phyloP scores from a whole-genome alignment of 2,797 vertebrate genomes.

The Chaenodraco wilsoni region DNA sequence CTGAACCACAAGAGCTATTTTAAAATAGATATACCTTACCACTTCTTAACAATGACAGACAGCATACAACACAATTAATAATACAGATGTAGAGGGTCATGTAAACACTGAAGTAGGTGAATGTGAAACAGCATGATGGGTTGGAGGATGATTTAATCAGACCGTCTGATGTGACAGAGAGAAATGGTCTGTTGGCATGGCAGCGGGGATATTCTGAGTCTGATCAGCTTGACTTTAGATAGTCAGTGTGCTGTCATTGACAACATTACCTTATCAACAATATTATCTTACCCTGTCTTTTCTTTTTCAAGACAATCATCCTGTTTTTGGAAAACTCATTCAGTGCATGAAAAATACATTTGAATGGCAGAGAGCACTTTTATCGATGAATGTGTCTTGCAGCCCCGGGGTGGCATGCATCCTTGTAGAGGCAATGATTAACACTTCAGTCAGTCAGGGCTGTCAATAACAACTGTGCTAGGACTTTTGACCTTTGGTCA shows the following conservation, averaged over 20 bases:
- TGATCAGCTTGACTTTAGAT: slow-evolving; percentile 21
- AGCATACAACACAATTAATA: background rate
- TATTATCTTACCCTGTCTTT: too few relatives aligned
- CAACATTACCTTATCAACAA: background rate
- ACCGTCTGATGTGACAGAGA: background rate
- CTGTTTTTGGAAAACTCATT: slow-evolving; percentile 11
- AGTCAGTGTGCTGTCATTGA: slow-evolving; percentile 11
- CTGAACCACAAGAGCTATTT: background rate
- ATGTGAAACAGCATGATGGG: background rate
- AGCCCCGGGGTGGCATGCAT: slow-evolving; percentile 33
- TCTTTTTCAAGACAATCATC: background rate
- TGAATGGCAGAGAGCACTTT: slow-evolving; percentile 17
- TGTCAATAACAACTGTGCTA: slow-evolving; percentile 44
- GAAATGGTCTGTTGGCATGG: too few relatives aligned
- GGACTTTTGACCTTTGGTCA: slow-evolving; percentile 31
- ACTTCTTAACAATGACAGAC: background rate
- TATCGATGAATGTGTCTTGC: slow-evolving; percentile 49
- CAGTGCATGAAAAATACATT: slow-evolving; percentile 18
- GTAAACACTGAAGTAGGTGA: background rate
- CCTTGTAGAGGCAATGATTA: slow-evolving; percentile 65
- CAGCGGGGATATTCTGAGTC: background rate
- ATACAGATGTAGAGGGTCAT: background rate
- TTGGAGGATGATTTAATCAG: slow-evolving; percentile 22
- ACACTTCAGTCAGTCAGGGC: slow-evolving; percentile 55
- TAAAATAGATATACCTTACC: too few relatives aligned